phyloP scores from a whole-genome alignment of 92 coral and sea anemone genomes.

The Blastomussa wellsi region DNA sequence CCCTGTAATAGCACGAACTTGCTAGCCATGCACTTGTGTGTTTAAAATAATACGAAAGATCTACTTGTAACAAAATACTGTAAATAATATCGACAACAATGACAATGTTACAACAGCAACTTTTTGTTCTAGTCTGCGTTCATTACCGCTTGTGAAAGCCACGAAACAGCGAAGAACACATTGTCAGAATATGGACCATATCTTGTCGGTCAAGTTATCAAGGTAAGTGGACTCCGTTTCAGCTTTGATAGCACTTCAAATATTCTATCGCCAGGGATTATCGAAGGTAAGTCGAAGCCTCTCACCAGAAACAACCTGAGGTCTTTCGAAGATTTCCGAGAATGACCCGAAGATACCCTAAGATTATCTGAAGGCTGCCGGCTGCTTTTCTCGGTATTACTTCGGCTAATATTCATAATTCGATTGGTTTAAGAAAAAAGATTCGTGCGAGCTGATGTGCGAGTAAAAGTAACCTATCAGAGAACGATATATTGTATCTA shows the following conservation, averaged over 20 bases:
- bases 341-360: neutral
- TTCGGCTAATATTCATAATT: neutral
- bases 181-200: slow-evolving; percentile 75
- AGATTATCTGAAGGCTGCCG: too few relatives aligned
- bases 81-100: too few relatives aligned
- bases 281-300: neutral
- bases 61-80: neutral
- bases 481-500: too few relatives aligned
- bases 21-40: too few relatives aligned
- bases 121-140: slow-evolving; percentile 67
- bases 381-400: neutral
- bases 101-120: too few relatives aligned
- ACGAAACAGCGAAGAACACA: slow-evolving; percentile 65
- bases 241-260: neutral
- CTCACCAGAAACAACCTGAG: neutral
- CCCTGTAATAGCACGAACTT: neutral
- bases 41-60: too few relatives aligned
- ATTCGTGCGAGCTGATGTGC: too few relatives aligned
- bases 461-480: too few relatives aligned
- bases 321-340: neutral
- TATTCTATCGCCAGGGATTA: neutral
- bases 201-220: slow-evolving; percentile 83
- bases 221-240: slow-evolving; percentile 50
- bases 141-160: slow-evolving; percentile 70
- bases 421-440: too few relatives aligned